phyloP scores from a whole-genome alignment of 2,113 vertebrate genomes.

The Ciconia boyciana region DNA sequence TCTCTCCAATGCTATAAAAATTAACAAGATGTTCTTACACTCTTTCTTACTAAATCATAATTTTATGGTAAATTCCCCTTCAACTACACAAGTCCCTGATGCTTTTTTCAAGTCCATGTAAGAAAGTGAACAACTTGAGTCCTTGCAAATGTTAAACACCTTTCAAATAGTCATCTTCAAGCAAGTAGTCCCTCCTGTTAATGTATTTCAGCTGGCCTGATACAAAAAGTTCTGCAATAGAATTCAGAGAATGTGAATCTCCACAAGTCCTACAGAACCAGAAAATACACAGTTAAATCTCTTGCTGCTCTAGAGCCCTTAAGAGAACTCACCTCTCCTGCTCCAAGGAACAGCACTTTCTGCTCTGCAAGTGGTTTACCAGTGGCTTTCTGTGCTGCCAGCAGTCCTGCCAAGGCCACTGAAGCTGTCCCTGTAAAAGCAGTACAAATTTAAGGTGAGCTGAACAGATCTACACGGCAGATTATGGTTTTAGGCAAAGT shows the following conservation, averaged over 20 bases:
- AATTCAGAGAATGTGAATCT: background rate
- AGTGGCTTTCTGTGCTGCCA: conserved; percentile 85
- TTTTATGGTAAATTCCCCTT: background rate
- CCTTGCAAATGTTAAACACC: background rate
- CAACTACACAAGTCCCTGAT: background rate
- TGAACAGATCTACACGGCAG: background rate
- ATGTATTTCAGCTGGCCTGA: background rate
- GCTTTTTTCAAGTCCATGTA: background rate
- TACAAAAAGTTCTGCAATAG: accelerated
- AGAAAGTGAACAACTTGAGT: background rate
- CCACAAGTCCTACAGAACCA: background rate
- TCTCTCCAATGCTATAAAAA: background rate
- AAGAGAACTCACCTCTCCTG: conserved; percentile 85
- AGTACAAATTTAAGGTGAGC: background rate
- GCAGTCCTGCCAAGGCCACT: conserved; percentile 90
- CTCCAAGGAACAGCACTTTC: conserved; percentile 92
- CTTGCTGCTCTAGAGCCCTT: no score
- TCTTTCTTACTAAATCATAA: background rate
- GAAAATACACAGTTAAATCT: accelerated
- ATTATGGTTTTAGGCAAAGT: accelerated
- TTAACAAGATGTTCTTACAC: background rate
- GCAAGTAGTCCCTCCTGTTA: background rate
- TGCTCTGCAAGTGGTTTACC: conserved; percentile 88
- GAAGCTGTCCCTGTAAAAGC: conserved; percentile 85
- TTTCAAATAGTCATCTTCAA: background rate